Conservation (phyloP, 2,888 invertebrate species). For the Heterodera filipjevi region DNA sequence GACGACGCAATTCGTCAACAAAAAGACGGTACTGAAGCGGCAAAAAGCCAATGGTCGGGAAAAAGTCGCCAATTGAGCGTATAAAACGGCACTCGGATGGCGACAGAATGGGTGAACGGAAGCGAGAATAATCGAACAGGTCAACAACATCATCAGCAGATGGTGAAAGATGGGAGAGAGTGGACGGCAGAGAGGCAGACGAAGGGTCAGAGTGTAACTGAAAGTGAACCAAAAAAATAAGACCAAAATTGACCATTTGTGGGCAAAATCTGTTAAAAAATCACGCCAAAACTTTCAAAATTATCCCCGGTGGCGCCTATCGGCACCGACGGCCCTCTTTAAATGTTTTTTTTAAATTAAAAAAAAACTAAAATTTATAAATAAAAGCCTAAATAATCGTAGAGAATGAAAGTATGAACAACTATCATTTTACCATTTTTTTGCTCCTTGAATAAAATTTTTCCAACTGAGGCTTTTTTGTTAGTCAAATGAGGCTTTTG, state of each 20-base stretch:
- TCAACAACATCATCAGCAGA: constrained; percentile 39
- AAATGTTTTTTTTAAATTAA: too few relatives aligned
- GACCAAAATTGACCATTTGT: background rate
- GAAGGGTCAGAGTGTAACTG: background rate
- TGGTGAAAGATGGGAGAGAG: constrained; percentile 35
- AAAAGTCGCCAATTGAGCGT: constrained; percentile 30
- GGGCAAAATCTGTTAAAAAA: background rate
- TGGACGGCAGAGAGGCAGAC: background rate
- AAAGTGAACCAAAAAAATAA: constrained; percentile 40
- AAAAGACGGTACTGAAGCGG: constrained; percentile 22
- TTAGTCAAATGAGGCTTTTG: too few relatives aligned
- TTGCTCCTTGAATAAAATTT: too few relatives aligned
- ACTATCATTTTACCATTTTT: too few relatives aligned
- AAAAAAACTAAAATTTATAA: too few relatives aligned
- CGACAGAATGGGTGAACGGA: constrained; percentile 33
- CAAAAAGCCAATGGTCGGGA: constrained; percentile 9
- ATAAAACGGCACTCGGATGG: constrained; percentile 38
- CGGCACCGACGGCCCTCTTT: too few relatives aligned
- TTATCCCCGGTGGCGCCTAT: too few relatives aligned
- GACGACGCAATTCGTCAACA: constrained; percentile 33
- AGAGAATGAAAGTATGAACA: too few relatives aligned
- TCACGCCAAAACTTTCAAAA: background rate
- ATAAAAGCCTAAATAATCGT: too few relatives aligned
- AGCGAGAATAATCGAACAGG: constrained; percentile 44
- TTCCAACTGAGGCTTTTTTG: too few relatives aligned